phyloP scores from a whole-genome alignment of 2,888 invertebrate genomes.

The Agapostemon virescens region DNA sequence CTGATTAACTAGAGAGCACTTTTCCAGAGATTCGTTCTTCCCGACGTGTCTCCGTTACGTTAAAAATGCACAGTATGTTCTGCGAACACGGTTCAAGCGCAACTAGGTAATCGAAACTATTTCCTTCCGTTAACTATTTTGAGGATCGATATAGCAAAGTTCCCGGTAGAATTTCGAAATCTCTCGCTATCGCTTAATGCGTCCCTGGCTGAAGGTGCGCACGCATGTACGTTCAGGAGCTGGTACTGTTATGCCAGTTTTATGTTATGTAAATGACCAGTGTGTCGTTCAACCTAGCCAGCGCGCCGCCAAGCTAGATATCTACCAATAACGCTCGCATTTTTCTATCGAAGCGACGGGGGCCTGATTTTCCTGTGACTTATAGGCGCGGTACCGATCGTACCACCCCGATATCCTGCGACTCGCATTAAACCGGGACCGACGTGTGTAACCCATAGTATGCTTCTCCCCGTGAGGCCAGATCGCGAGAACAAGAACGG shows the following conservation, averaged over 20 bases:
- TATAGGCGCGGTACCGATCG: constrained; percentile 53
- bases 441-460: neutral
- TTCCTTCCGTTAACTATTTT: no score
- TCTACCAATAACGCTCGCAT: constrained; percentile 53
- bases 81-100: neutral
- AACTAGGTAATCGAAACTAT: no score
- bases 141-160: no score
- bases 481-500: constrained; percentile 16
- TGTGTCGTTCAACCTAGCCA: constrained; percentile 45
- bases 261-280: constrained; percentile 57
- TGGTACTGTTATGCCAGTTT: constrained; percentile 55
- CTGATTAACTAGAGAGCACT: neutral
- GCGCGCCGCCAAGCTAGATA: constrained; percentile 43
- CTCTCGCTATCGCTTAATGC: neutral
- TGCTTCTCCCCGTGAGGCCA: constrained; percentile 16
- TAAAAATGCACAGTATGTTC: neutral
- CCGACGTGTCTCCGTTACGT: neutral
- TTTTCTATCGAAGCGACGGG: constrained; percentile 48
- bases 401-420: constrained; percentile 49
- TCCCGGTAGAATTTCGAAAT: neutral
- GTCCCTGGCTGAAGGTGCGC: neutral
- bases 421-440: constrained; percentile 44
- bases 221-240: constrained; percentile 13
- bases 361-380: constrained; percentile 63
- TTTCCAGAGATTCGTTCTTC: neutral